Percentiles rank a stretch among this genome's conserved stretches.
phyloP scores from a whole-genome alignment of 1,140 invertebrate species.

The Apolygus lucorum region DNA sequence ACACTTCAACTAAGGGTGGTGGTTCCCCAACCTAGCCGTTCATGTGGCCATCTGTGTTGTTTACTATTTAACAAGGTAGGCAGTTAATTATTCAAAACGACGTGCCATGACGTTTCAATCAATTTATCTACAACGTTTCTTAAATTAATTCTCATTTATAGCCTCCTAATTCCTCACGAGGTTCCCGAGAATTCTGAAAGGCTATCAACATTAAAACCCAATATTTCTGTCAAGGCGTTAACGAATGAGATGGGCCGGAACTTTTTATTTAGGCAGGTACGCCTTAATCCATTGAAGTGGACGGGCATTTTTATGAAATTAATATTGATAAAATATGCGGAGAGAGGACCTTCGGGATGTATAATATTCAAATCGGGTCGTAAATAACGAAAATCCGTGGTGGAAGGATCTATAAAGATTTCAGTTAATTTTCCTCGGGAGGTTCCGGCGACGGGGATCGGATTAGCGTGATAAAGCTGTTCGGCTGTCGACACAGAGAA shows the following conservation, averaged over 20 bases:
- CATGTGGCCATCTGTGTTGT: too few relatives aligned
- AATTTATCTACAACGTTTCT: too few relatives aligned
- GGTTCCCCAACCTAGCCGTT: too few relatives aligned
- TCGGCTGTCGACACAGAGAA: conserved; percentile 7
- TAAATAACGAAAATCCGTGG: neutral
- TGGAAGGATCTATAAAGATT: conserved; percentile 9
- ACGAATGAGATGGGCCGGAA: neutral
- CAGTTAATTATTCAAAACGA: too few relatives aligned
- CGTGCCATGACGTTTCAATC: too few relatives aligned
- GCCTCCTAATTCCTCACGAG: too few relatives aligned
- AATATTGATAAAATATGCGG: conserved; percentile 15
- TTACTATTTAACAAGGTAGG: too few relatives aligned
- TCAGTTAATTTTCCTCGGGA: conserved; percentile 5
- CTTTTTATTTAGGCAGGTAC: neutral
- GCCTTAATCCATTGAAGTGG: neutral
- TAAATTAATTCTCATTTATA: too few relatives aligned
- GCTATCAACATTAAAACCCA: neutral
- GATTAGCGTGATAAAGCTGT: conserved; percentile 16
- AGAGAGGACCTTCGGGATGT: neutral
- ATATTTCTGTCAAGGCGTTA: neutral
- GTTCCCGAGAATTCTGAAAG: too few relatives aligned
- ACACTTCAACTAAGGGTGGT: too few relatives aligned
- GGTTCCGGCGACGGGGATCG: neutral
- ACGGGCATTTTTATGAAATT: neutral
- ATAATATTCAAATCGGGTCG: conserved; percentile 3